Base-by-base conservation (phyloP, 1,140 invertebrate species). In the Melanaphis sacchari region DNA sequence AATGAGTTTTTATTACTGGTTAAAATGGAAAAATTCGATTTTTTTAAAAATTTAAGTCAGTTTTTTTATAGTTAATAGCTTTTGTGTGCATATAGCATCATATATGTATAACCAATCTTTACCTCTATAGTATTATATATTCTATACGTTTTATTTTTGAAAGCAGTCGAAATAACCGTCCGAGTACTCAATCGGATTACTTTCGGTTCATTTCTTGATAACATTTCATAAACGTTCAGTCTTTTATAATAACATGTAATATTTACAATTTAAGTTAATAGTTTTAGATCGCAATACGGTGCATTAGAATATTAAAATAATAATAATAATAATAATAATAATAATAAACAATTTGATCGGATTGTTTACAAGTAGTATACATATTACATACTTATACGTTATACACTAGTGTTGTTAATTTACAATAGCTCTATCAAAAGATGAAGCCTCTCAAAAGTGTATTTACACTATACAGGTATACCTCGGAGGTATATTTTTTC, bases 281-380 rank as follows among this genome's bases (percentile, higher is more conserved):
- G 31, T 87, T 49, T 87, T 41, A 31, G 82, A 84, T 46, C 26
- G 26, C 38, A n/a, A 41, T 21, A 0, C 15, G 41, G 41, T 43
- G 18, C 85, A 46, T 87, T 87, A 87, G 85, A 87, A 87, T 87
- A 87, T 87, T 87, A 49, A 87, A 87, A 87, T 43, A n/a, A 38
- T 38, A 81, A 66, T 7, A 66, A 81, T 81, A 21, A 38, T 81
- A 82, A 22, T 38, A 38, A 82, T 22, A 82, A 31, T 31, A 76
- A n/a, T n/a, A n/a, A n/a, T n/a, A 82, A 43, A 46, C 46, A 46
- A 46, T 6, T 4, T 43, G 22, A 87, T 15, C 15, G 41, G 41
- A n/a, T n/a, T 87, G 38, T 36, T 82, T 82, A 40, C 31, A 76
- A 76, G 59, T 18, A 76, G 21, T n/a, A 66, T 59, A 31, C 31